Evolutionary conservation across 2,113 vertebrate species (phyloP).

Genomic region (Podocnemis expansa): DNA sequence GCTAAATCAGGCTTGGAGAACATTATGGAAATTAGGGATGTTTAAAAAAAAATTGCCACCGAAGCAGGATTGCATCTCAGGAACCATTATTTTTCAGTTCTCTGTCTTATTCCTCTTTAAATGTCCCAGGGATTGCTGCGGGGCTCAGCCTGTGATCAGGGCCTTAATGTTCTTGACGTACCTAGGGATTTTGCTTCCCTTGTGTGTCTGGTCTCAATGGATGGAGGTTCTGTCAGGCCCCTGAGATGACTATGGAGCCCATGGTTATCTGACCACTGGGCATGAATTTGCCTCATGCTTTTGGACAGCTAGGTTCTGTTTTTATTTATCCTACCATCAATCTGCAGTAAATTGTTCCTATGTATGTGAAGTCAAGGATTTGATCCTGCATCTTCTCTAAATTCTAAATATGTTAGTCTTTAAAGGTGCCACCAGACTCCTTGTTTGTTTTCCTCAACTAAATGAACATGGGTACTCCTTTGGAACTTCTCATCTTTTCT

Average conservation of each 20-base stretch:
- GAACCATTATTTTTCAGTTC: neutral
- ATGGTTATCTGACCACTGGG: rapidly evolving
- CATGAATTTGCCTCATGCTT: rapidly evolving
- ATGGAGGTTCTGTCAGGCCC: neutral
- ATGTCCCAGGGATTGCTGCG: neutral
- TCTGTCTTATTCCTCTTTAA: neutral
- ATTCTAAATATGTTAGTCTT: too few species aligned
- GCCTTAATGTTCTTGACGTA: neutral
- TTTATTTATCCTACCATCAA: rapidly evolving
- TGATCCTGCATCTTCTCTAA: neutral
- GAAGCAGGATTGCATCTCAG: neutral
- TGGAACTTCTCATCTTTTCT: neutral
- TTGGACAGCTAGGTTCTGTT: neutral
- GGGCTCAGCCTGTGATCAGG: conserved; percentile 13
- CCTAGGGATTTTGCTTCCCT: neutral
- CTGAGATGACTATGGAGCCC: neutral
- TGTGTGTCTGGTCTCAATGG: neutral
- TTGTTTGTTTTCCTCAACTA: too few species aligned
- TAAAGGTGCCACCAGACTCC: too few species aligned
- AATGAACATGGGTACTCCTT: too few species aligned
- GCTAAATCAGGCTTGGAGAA: neutral
- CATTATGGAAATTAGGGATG: neutral
- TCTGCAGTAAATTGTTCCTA: neutral
- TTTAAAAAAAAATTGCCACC: conserved; percentile 44
- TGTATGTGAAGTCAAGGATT: neutral